Evolutionary conservation across 2,113 vertebrate species (phyloP), one percentile per base, ranked within the genome.

Genomic region (Corythoichthys intestinalis): DNA sequence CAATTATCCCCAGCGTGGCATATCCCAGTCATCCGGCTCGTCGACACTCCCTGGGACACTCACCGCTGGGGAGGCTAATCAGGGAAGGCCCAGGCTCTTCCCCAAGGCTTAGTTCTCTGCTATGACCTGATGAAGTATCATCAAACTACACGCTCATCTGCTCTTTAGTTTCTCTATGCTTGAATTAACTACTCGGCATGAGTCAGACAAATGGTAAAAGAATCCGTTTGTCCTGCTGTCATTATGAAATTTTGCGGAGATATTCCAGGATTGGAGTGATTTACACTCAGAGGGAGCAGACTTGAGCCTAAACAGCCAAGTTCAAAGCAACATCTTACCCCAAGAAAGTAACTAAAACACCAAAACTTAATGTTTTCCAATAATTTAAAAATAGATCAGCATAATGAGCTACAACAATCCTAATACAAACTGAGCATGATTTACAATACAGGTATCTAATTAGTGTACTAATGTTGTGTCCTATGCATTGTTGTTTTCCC

Each of bases 71-170:
- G 61, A 46, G 77, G 58, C 76, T 76, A 87, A 88, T 89, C 84
- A 86, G 83, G 54, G 77, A 80, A 79, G 82, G 79, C 80, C 75
- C 73, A 81, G 76, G 74, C 77, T 67, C 65, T 66, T 76, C 73
- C 78, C 73, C 46, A 76, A 58, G 83, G 74, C 77, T 75, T 69
- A 60, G 61, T 56, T 49, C 76, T 81, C 65, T 72, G 70, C 56
- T 59, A 56, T 59, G 63, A 49, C 81, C 67, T 80, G 85, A 89
- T 86, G 85, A 86, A 77, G 83, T 85, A 83, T 89, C 86, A 79
- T 88, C 85, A 81, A 66, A 13, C 66, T 65, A 54, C 83, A 77
- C 70, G 73, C 64, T 41, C 69, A 69, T 75, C 75, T 14, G 69
- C 20, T 69, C 60, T 49, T 63, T 74, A 10, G 81, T 78, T 53